phyloP scores from a whole-genome alignment of 2,113 vertebrate genomes.

The Phrynosoma platyrhinos region DNA sequence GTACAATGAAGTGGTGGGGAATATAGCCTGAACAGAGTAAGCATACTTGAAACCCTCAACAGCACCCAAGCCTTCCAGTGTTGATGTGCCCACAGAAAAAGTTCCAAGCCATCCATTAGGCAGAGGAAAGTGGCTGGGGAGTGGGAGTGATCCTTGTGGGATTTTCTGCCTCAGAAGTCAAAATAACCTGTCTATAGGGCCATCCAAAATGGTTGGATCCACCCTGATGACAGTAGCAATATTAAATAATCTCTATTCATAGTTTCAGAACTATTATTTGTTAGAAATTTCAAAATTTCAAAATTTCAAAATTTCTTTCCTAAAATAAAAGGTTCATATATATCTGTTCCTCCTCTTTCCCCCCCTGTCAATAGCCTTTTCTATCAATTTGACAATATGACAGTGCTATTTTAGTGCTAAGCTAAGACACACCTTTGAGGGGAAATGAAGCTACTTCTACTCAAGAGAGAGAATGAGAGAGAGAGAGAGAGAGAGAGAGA shows the following conservation, averaged over 20 bases:
- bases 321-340: slow-evolving; percentile 2
- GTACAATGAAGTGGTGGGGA: too few relatives aligned
- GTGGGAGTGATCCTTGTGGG: too few relatives aligned
- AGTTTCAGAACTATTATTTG: not conserved
- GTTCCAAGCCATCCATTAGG: not conserved
- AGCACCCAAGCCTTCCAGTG: too few relatives aligned
- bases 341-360: not conserved
- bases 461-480: not conserved
- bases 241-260: not conserved
- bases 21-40: not conserved
- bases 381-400: not conserved
- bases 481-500: not conserved
- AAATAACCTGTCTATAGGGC: too few relatives aligned
- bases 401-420: not conserved
- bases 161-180: too few relatives aligned
- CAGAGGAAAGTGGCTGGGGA: too few relatives aligned
- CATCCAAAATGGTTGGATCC: not conserved
- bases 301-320: not conserved
- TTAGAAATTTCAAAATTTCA: not conserved
- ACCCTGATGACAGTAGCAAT: not conserved
- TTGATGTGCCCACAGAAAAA: not conserved
- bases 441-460: not conserved
- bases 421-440: not conserved
- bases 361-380: not conserved
- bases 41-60: too few relatives aligned